Base-by-base conservation (phyloP, 2,797 vertebrate genomes). In the Enteromius treurensis region DNA sequence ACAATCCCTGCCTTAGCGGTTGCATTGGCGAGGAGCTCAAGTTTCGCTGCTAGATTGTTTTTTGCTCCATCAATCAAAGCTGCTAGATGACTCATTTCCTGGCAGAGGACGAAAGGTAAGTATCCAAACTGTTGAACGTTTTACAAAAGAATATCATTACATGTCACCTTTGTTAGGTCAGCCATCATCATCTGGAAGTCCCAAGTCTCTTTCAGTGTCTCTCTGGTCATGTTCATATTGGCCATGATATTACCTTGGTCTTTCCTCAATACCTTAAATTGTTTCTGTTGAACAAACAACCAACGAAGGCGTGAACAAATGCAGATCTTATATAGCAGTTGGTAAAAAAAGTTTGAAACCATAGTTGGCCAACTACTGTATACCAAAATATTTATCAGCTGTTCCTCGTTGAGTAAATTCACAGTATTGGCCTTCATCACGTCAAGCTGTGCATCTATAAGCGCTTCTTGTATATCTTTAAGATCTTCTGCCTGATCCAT, bases 41-140 rank as follows among this genome's bases (percentile, higher is more conserved):
- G 90, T 90, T 91, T 96, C 85, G 90, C 90, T n/a, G 83, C 91
- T 67, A 97, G 89, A 37, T 91, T 87, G 11, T 69, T 87, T 81
- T 92, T 92, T 76, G 91, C 95, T 51, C 93, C 95, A 77, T 97
- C 94, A 85, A 96, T 77, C 81, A 93, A 92, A 81, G 94, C 94
- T 83, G 92, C 90, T 60, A 94, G 86, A 32, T 77, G 92, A 88
- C 95, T 94, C 55, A 95, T 95, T 51, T 95, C 94, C 97, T 97
- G 51, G 53, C 34, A 51, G 42, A 70, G 26, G 19, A 60, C 3
- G 4, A 70, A 29, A 80, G 0, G 14, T 42, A 65, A 32, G 19
- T 37, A 67, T 76, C 60, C 47, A 79, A 55, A 79, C 7, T 1
- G 5, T 14, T 23, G 11, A 69, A 7, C 1, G 4, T 42, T 58